Evolutionary conservation across 2,797 vertebrate genomes (phyloP).

Genomic region (Anomalospiza imberbis): DNA sequence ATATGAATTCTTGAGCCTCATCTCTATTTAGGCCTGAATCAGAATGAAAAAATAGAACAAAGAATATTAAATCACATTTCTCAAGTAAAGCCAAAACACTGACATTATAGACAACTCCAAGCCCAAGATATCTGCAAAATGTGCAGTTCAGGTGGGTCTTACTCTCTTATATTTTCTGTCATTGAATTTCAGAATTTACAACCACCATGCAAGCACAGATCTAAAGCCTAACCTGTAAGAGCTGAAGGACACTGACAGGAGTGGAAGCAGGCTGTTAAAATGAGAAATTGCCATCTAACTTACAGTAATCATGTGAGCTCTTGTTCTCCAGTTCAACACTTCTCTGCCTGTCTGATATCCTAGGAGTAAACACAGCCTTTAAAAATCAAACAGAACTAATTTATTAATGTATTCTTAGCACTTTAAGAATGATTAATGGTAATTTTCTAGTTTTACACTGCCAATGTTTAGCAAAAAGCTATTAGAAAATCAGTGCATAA

Average conservation of each 20-base stretch:
- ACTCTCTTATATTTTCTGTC: background rate
- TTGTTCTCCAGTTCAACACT: background rate
- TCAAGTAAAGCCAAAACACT: background rate
- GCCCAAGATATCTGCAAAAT: background rate
- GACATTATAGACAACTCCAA: background rate
- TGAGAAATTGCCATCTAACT: background rate
- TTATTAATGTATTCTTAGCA: background rate
- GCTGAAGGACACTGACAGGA: background rate
- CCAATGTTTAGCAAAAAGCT: background rate
- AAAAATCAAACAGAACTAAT: background rate
- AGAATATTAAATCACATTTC: background rate
- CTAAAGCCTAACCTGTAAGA: background rate
- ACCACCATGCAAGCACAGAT: background rate
- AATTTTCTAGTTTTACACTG: background rate
- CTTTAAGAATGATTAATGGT: conserved; percentile 1
- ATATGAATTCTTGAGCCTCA: background rate
- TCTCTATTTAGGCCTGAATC: background rate
- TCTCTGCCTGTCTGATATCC: background rate
- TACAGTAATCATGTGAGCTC: background rate
- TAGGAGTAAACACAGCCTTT: background rate
- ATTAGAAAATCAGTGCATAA: conserved; percentile 6
- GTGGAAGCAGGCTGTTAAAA: background rate
- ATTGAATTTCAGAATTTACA: background rate
- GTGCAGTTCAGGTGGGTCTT: background rate
- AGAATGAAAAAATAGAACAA: background rate